Evolutionary conservation across 2,888 invertebrate genomes (phyloP), one percentile per base, ranked within the genome.

Genomic region (Exocentrus adspersus): DNA sequence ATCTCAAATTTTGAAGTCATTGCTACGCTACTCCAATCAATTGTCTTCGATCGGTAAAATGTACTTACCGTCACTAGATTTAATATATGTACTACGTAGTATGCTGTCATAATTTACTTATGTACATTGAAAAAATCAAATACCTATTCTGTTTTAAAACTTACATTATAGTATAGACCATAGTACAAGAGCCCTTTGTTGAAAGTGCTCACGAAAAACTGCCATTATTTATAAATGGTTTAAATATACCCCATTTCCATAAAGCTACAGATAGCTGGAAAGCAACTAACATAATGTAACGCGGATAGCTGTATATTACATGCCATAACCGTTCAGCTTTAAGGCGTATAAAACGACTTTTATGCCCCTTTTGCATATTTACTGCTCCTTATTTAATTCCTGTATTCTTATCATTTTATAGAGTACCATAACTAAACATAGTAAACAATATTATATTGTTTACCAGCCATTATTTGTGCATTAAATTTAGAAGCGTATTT

Each of bases 311-410:
- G 54, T 58, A 64, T 66, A 64, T 70, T 59, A 74, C 67, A 67
- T 68, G 69, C 70, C 70, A 70, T 75, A 76, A 75, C 74, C 72
- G 75, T 76, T 73, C 75, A 72, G 71, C 70, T 77, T 77, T 77
- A 76, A 74, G 75, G 69, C 72, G 67, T 75, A 72, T 78, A 78
- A 77, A 78, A 66, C 70, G 65, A 69, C 70, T 75, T 76, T 78
- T 76, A 76, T 74, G 73, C 60, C 72, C 72, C 75, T 72, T 75
- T 76, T 75, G 77, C 77, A 75, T 75, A 77, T 78, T 78, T 77
- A 77, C 78, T 74, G 75, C 75, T 75, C 32, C 71, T 75, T 75
- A 77, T 77, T 77, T 77, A 77, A 77, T 78, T 75, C 75, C 75
- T 74, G 76, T 77, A 76, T 76, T 76, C 74, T 72, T 72, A 70